Percentiles rank a stretch among this genome's conserved stretches.
These are phyloP conservation scores for Brachystomella parvula DNA, from an alignment of 1,140 invertebrate species.

Conservation along the genomic window DNA sequence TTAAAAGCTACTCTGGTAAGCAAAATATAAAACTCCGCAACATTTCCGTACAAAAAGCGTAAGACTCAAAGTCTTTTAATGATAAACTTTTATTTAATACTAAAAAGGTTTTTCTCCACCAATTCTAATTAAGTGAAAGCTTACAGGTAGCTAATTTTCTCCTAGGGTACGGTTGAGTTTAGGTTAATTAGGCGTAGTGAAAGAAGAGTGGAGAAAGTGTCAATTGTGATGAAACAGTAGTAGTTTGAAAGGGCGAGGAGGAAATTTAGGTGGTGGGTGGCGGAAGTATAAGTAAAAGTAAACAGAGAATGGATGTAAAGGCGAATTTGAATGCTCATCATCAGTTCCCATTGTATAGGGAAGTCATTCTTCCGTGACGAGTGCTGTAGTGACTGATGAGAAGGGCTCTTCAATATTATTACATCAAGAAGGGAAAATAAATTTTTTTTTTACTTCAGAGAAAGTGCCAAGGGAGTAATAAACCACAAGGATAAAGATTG, in stretches of 20 bases:
- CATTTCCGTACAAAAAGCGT: too few relatives aligned
- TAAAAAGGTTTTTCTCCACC: background rate
- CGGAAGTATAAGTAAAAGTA: conserved; percentile 11
- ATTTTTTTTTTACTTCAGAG: too few relatives aligned
- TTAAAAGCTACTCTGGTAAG: too few relatives aligned
- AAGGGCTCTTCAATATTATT: too few relatives aligned
- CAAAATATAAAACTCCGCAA: too few relatives aligned
- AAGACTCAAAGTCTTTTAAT: too few relatives aligned
- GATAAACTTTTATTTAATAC: background rate
- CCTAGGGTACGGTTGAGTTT: too few relatives aligned
- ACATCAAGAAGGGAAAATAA: too few relatives aligned
- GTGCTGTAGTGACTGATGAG: too few relatives aligned
- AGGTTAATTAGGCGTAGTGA: conserved; percentile 6
- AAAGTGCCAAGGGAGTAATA: background rate
- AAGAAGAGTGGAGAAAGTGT: background rate
- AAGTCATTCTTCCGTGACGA: background rate
- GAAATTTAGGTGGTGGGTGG: background rate
- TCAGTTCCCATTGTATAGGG: background rate
- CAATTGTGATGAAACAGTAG: background rate
- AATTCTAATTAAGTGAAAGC: background rate
- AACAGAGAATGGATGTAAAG: background rate
- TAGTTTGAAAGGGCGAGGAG: background rate
- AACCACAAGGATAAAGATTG: conserved; percentile 5
- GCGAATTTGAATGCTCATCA: background rate
- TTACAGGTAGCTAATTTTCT: too few relatives aligned